Percentiles rank a stretch among this genome's conserved stretches.
These are phyloP conservation scores for Liasis olivaceus DNA, from an alignment of 2,797 vertebrate species.

Conservation along the genomic window DNA sequence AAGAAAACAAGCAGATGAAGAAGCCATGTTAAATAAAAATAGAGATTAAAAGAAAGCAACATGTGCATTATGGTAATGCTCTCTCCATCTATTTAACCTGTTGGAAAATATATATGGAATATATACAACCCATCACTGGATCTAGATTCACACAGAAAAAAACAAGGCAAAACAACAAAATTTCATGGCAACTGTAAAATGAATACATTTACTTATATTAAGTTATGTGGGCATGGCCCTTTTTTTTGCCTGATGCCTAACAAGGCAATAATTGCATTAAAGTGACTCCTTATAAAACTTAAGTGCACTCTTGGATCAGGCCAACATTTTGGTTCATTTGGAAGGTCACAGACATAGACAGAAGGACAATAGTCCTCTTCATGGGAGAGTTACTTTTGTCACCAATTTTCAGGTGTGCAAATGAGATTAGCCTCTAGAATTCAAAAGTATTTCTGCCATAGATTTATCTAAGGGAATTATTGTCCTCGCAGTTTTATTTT, in stretches of 20 bases:
- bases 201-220: background rate
- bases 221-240: background rate
- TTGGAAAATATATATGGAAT: background rate
- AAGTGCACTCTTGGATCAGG: background rate
- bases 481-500: background rate
- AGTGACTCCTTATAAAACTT: background rate
- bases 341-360: background rate
- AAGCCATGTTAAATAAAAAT: constrained; percentile 11
- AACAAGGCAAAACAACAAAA: background rate
- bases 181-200: background rate
- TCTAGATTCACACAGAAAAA: background rate
- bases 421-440: background rate
- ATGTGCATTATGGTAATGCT: background rate
- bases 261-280: background rate
- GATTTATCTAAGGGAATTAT: background rate
- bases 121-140: background rate
- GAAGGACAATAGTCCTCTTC: background rate
- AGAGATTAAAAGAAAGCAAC: background rate
- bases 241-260: background rate
- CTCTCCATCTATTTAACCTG: background rate
- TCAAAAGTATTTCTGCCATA: background rate
- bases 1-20: constrained; percentile 1
- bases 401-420: background rate
- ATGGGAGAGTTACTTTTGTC: background rate
- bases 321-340: background rate